A percentile compares a stretch with the other conserved stretches of the same genome.
Conservation (phyloP, 2,113 vertebrate genomes). For the Anhinga anhinga region DNA sequence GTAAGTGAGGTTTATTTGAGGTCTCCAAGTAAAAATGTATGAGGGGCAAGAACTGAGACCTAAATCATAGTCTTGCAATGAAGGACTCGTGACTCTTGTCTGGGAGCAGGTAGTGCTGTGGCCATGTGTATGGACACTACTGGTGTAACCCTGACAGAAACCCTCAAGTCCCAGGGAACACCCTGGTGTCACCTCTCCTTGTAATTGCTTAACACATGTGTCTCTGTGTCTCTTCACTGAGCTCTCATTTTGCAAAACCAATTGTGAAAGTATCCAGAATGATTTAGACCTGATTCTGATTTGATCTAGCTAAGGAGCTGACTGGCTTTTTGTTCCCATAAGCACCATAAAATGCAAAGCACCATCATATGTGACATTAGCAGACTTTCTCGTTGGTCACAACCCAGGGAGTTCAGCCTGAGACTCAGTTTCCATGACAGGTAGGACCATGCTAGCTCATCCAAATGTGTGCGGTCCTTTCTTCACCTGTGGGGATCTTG, state of each 20-base stretch:
- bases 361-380: neutral
- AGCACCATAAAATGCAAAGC: neutral
- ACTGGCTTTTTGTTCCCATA: neutral
- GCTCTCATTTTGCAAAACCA: neutral
- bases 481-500: neutral
- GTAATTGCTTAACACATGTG: rapidly evolving
- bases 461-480: neutral
- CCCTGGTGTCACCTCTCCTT: neutral
- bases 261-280: neutral
- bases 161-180: neutral
- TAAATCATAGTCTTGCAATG: neutral
- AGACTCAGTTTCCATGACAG: neutral
- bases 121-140: neutral
- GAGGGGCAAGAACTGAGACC: neutral
- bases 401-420: neutral
- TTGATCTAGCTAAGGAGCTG: neutral
- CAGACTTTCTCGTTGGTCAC: neutral
- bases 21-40: neutral
- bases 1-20: neutral
- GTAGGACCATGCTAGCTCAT: neutral
- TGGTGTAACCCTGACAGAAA: neutral
- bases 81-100: neutral
- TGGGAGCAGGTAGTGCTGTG: neutral
- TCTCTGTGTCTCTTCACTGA: neutral
- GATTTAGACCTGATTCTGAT: neutral